Conservation (phyloP, 1,140 invertebrate genomes). For the Drosophila erecta region DNA sequence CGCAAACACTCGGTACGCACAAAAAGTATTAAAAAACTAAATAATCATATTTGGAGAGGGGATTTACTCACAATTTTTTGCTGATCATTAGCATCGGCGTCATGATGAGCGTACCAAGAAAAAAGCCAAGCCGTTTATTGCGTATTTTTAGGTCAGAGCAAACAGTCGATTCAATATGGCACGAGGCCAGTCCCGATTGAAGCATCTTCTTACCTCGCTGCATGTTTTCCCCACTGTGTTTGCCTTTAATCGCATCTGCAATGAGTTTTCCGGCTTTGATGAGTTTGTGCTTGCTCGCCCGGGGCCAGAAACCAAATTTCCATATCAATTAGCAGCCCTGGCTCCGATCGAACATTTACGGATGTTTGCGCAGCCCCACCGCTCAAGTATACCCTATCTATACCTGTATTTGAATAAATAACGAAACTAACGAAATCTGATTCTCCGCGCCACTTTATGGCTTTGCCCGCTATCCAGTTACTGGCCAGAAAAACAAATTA, state of each 20-base stretch:
- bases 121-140: conserved; percentile 36
- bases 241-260: conserved; percentile 61
- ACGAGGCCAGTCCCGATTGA: conserved; percentile 15
- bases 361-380: conserved; percentile 39
- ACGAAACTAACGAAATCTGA: conserved; percentile 32
- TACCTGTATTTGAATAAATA: conserved; percentile 21
- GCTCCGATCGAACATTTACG: conserved; percentile 50
- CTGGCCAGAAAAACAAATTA: conserved; percentile 27
- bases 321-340: conserved; percentile 59
- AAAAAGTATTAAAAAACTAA: conserved; percentile 9
- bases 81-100: conserved; percentile 25
- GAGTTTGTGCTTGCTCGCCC: conserved; percentile 42
- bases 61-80: conserved; percentile 41
- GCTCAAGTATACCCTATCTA: conserved; percentile 8
- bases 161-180: conserved; percentile 34
- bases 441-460: conserved; percentile 53
- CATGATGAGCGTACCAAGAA: conserved; percentile 32
- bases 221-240: conserved; percentile 56
- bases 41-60: conserved; percentile 13
- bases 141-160: conserved; percentile 47
- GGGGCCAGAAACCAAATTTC: conserved; percentile 40
- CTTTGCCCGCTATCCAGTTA: conserved; percentile 42
- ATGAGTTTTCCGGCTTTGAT: conserved; percentile 54
- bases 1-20: conserved; percentile 23
- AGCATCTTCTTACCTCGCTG: conserved; percentile 68